These are phyloP conservation scores for Abrostola tripartita DNA, from an alignment of 2,888 invertebrate species.

Conservation along the genomic window DNA sequence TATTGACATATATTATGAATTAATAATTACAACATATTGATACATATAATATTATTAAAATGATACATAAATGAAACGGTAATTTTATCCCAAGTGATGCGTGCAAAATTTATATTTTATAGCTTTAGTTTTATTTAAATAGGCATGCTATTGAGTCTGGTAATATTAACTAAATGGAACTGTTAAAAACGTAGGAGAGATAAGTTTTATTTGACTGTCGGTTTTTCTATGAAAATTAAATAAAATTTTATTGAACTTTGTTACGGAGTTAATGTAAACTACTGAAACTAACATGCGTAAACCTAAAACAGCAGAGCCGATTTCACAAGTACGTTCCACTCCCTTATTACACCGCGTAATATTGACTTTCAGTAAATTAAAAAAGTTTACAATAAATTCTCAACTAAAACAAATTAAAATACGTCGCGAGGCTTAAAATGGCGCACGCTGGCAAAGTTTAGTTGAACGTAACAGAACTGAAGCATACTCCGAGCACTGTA, in stretches of 20 bases:
- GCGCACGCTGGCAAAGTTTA: conserved; percentile 52
- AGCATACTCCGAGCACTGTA: conserved; percentile 41
- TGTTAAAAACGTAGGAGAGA: neutral
- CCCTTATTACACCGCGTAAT: conserved; percentile 22
- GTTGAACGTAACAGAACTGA: conserved; percentile 49
- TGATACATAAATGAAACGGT: too few relatives aligned
- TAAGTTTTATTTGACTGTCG: conserved; percentile 2
- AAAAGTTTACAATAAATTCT: conserved; percentile 53
- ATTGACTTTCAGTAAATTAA: conserved; percentile 48
- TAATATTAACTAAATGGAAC: conserved; percentile 1
- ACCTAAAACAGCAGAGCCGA: conserved; percentile 14
- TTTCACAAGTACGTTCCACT: conserved; percentile 14
- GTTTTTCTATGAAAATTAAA: neutral
- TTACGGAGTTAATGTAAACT: conserved; percentile 16
- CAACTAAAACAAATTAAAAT: conserved; percentile 58
- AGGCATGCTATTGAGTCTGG: neutral
- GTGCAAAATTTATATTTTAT: too few relatives aligned
- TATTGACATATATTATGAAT: too few relatives aligned
- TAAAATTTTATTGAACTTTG: conserved; percentile 1
- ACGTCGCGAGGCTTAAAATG: conserved; percentile 51
- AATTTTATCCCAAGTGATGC: too few relatives aligned
- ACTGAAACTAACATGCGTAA: conserved; percentile 20
- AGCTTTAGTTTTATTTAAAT: too few relatives aligned
- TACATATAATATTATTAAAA: too few relatives aligned
- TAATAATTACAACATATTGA: too few relatives aligned